Base-by-base conservation (phyloP, 2,888 invertebrate species). In the Entomobrya multifasciata region DNA sequence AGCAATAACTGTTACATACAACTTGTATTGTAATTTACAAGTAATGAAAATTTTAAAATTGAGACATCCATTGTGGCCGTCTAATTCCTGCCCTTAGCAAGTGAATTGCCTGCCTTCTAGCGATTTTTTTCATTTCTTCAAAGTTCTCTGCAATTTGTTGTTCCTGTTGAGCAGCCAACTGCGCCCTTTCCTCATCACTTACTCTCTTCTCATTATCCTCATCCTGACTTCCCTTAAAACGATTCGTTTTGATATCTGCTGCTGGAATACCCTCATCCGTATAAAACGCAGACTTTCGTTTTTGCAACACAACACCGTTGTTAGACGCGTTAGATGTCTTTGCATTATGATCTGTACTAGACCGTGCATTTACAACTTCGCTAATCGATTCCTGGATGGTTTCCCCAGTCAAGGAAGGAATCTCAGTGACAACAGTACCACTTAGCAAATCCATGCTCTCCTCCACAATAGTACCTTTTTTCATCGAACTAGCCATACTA, bases 121-220 rank as follows among this genome's bases (percentile, higher is more conserved):
- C 90, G 2, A 89, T 76, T 55, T 85, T 77, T 47, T 87, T 87
- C 74, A 90, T 82, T 11, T 90, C 89, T n/a, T 89, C 89, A 81
- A 89, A 90, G 30, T 88, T 84, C 25, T 77, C 60, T 13, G 84
- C 76, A n/a, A 83, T 78, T 11, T 79, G 76, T 25, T 70, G 44
- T 44, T 87, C 87, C 15, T 77, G 30, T 25, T 83, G 65, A 8
- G 57, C 57, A 0, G 77, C 78, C 25, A 72, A 6, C 5, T 55
- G 70, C 5, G 25, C 36, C n/a, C 44, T 13, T 44, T 82, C 82
- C 27, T 82, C 82, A 1, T 82, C 82, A 44, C 72, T 36, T 5
- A 27, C 22, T 17, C 44, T 81, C 5, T n/a, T 0, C 22, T n/a
- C n/a, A n/a, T n/a, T n/a, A n/a, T 55, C 81, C 25, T 3, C 49